Conservation (phyloP, 64 coral and sea anemone genomes). For the Dendronephthya gigantea region DNA sequence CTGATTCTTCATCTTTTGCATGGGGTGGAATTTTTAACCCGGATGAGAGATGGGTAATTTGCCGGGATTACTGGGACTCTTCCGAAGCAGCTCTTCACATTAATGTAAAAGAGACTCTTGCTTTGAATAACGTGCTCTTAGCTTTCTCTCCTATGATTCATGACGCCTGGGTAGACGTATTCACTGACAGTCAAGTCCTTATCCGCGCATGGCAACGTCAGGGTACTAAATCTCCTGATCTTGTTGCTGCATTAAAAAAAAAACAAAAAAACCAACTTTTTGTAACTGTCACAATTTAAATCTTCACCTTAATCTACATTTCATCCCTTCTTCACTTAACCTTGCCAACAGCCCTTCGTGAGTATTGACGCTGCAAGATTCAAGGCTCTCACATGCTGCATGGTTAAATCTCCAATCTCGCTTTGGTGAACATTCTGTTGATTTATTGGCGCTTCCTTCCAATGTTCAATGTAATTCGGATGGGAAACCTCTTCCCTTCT, state of each 20-base stretch:
- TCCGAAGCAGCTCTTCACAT: background rate
- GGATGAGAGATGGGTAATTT: background rate
- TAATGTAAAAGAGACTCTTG: background rate
- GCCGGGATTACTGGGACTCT: conserved; percentile 11
- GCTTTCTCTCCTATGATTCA: background rate
- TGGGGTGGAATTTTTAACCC: conserved; percentile 49
- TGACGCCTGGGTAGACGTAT: background rate
- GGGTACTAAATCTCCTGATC: background rate
- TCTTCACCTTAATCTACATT: background rate
- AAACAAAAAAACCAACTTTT: background rate
- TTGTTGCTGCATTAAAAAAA: background rate
- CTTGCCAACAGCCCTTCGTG: background rate
- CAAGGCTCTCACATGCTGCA: background rate
- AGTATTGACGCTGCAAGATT: background rate
- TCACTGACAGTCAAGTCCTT: background rate
- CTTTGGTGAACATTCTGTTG: background rate
- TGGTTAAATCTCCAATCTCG: background rate
- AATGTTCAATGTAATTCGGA: background rate
- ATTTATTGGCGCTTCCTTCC: background rate
- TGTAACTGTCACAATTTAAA: background rate
- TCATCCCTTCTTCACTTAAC: background rate
- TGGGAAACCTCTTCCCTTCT: background rate
- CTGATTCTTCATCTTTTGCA: conserved; percentile 38
- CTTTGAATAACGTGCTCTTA: background rate
- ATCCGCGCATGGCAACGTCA: background rate